A percentile compares a stretch with the other conserved stretches of the same genome.
These are phyloP conservation scores for Pelochelys cantorii DNA, from an alignment of 2,797 vertebrate species.

Conservation along the genomic window DNA sequence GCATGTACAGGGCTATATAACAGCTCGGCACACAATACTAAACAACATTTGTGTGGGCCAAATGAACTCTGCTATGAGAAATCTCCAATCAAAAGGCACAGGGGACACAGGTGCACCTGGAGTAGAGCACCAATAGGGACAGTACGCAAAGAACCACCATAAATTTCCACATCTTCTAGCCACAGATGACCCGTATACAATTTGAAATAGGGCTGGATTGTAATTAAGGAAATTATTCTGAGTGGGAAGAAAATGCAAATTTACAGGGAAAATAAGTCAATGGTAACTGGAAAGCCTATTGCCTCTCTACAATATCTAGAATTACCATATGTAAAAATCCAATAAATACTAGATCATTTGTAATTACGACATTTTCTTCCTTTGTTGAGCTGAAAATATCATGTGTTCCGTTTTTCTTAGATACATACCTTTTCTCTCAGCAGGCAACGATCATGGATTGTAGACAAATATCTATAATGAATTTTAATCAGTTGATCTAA, in stretches of 20 bases:
- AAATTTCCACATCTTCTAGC: background rate
- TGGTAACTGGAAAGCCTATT: background rate
- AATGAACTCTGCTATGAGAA: background rate
- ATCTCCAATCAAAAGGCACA: background rate
- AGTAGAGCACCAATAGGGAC: background rate
- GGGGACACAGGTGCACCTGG: background rate
- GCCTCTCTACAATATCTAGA: background rate
- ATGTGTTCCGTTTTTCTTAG: background rate
- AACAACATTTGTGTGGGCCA: background rate
- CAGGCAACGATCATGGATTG: conserved; percentile 96
- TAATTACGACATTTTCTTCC: background rate
- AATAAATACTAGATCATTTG: background rate
- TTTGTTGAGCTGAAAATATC: background rate
- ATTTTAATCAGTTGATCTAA: conserved; percentile 98
- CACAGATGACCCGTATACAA: background rate
- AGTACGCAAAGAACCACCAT: background rate
- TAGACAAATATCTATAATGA: conserved; percentile 96
- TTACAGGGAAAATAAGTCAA: background rate
- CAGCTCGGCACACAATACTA: background rate
- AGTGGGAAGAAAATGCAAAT: background rate
- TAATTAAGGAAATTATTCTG: rapidly evolving
- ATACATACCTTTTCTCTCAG: conserved; percentile 93
- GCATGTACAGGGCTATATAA: background rate
- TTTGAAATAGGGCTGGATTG: background rate
- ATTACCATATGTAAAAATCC: background rate